Base-by-base conservation (phyloP, 2,113 vertebrate species). In the Piaya cayana region DNA sequence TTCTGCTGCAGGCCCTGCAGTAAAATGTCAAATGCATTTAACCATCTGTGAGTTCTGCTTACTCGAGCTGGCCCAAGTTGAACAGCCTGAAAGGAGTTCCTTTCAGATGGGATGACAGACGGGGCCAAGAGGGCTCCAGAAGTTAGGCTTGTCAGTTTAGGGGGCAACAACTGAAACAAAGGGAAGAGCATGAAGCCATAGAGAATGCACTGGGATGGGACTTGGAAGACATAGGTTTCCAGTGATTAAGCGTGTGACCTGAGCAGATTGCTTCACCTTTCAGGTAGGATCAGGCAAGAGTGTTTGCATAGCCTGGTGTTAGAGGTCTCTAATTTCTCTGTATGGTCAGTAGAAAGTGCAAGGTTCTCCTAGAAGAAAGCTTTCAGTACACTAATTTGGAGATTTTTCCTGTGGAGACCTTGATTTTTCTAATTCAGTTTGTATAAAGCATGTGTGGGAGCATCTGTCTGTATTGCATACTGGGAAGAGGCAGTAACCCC, bases 21-120 rank as follows among this genome's bases (percentile, higher is more conserved):
- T 91, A 91, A 97, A 95, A 96, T 94, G 95, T 96, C 93, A 92
- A 94, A 88, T 85, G 78, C 82, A 64, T 94, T 96, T 94, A 96
- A 96, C 95, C 86, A 88, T 95, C 95, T 96, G 93, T 68, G 93
- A 95, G 92, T 93, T 95, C 90, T n/a, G 56, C 82, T 90, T 77
- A 62, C 74, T 92, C 1, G 2, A 93, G 71, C 93, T 94, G 69
- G 85, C 83, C 80, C 90, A 74, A 82, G 68, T 72, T 89, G 92
- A 95, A 94, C 92, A 93, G 74, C 50, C 92, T 96, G 86, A 86
- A 87, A 67, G 58, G 86, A 80, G 74, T 52, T 84, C 67, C 80
- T 80, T 89, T 94, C 87, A 91, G 88, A 86, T 92, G 88, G 81
- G 71, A 81, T 97, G 90, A 95, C 94, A 96, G 92, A 95, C 47